Conservation (phyloP, 2,888 invertebrate species). For the Deladenus siricidicola region DNA sequence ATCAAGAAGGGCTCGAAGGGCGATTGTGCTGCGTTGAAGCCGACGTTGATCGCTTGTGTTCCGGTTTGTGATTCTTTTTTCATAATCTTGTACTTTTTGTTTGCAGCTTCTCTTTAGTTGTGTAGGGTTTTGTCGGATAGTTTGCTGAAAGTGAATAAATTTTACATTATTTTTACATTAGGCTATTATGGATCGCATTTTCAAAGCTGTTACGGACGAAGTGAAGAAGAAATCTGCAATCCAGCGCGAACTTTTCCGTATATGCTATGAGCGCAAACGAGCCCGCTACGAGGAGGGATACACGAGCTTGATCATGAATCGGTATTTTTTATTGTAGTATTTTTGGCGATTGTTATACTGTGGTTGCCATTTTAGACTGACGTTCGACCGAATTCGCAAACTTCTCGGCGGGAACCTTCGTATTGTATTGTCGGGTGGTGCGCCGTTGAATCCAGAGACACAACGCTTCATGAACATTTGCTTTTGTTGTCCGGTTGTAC, state of each 20-base stretch:
- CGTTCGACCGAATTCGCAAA: constrained; percentile 64
- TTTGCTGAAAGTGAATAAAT: constrained; percentile 5
- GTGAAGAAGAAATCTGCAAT: constrained; percentile 68
- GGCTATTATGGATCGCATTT: constrained; percentile 91
- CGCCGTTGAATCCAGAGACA: constrained; percentile 87
- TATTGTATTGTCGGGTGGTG: constrained; percentile 83
- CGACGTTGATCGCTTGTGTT: constrained; percentile 90
- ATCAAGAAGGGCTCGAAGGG: constrained; percentile 89
- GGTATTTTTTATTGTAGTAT: constrained; percentile 39
- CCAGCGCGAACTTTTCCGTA: constrained; percentile 70
- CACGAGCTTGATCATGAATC: constrained; percentile 58
- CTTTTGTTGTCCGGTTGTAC: constrained; percentile 73
- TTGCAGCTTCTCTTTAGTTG: background rate
- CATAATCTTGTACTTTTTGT: background rate
- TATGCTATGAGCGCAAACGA: constrained; percentile 85
- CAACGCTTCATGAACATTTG: constrained; percentile 86
- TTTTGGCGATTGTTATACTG: background rate
- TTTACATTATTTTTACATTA: constrained; percentile 56
- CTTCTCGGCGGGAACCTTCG: constrained; percentile 82
- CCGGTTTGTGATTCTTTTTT: constrained; percentile 63
- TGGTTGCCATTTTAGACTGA: constrained; percentile 56
- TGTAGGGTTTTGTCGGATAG: no score
- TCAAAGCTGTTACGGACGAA: constrained; percentile 70
- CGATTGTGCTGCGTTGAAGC: constrained; percentile 79
- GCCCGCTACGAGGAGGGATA: constrained; percentile 67